Percentiles rank a stretch among this genome's conserved stretches.
These are phyloP conservation scores for Drosophila sproati DNA, from an alignment of 1,140 invertebrate genomes.

Conservation along the genomic window DNA sequence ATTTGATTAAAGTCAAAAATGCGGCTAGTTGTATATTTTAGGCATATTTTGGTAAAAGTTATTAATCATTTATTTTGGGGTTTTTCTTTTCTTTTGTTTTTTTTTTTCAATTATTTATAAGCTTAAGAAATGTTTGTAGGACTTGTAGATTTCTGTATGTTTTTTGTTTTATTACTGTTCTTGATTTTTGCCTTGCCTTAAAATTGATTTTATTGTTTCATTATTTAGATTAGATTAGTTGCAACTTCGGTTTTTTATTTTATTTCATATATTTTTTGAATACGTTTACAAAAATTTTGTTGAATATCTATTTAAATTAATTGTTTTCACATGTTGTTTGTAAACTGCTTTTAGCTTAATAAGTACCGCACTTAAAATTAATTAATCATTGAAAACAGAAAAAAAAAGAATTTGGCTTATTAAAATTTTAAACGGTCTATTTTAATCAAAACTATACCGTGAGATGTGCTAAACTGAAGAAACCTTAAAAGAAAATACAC, in stretches of 20 bases:
- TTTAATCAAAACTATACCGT: not conserved
- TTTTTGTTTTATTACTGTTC: constrained; percentile 3
- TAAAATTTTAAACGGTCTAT: constrained; percentile 1
- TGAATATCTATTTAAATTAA: constrained; percentile 6
- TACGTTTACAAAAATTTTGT: constrained; percentile 7
- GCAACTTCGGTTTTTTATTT: not conserved
- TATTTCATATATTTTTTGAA: constrained; percentile 3
- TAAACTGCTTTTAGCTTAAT: constrained; percentile 28
- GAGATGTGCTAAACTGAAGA: constrained; percentile 7
- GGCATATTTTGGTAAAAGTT: constrained; percentile 35
- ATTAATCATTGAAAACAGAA: constrained; percentile 51
- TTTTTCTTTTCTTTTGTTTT: constrained; percentile 1
- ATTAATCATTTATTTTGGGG: constrained; percentile 3
- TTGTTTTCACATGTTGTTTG: constrained; percentile 1
- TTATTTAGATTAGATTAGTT: constrained; percentile 4
- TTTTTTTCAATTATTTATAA: constrained; percentile 20
- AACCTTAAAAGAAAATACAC: constrained; percentile 22
- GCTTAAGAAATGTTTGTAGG: constrained; percentile 38
- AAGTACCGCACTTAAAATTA: constrained; percentile 57
- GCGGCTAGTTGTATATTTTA: constrained; percentile 40
- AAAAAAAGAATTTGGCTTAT: constrained; percentile 12
- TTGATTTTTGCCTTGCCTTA: constrained; percentile 11
- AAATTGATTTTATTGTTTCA: constrained; percentile 16
- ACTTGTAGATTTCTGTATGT: not conserved
- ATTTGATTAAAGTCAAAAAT: constrained; percentile 38